Conservation (phyloP, 2,797 vertebrate genomes). For the Brachymystax lenok region DNA sequence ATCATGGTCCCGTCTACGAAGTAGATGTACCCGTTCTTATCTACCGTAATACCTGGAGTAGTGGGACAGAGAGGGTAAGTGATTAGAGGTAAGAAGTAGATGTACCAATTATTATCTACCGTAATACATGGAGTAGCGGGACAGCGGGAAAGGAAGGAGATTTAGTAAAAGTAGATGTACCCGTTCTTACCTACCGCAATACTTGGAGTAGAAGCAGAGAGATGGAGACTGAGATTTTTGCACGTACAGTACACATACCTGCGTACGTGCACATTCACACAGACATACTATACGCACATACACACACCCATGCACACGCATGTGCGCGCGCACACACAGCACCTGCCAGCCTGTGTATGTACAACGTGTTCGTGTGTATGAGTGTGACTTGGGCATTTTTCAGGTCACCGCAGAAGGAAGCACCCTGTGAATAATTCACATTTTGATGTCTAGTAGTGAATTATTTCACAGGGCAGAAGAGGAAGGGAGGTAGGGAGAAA, state of each 20-base stretch:
- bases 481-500: too few species aligned
- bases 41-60: conserved; percentile 86
- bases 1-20: conserved; percentile 99
- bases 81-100: conserved; percentile 85
- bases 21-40: conserved; percentile 96
- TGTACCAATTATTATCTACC: conserved; percentile 90
- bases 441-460: too few species aligned
- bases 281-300: neutral
- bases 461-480: too few species aligned
- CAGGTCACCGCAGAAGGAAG: neutral
- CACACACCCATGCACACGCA: too few species aligned
- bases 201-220: conserved; percentile 62
- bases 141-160: neutral
- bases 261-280: conserved; percentile 14
- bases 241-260: conserved; percentile 18
- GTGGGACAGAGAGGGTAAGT: neutral
- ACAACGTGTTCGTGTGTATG: conserved; percentile 13
- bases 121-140: conserved; percentile 78
- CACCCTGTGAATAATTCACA: too few species aligned
- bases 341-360: neutral
- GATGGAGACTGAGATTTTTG: neutral
- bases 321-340: neutral
- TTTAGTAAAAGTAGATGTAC: conserved; percentile 82
- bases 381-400: neutral
- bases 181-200: conserved; percentile 94